Conservation (phyloP, 2,797 vertebrate species). For the Poecilia velifera region DNA sequence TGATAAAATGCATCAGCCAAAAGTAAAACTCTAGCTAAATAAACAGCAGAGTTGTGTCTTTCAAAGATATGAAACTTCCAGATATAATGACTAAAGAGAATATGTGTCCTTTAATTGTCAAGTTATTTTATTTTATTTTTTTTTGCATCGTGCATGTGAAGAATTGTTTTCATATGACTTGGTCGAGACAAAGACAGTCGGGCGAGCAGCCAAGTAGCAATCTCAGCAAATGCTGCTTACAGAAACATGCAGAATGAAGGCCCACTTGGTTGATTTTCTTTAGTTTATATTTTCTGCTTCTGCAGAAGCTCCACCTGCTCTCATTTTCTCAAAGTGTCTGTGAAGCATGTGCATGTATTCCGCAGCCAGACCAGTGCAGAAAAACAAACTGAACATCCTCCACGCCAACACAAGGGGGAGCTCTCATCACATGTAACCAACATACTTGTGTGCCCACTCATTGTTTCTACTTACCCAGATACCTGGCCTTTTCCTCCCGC, state of each 20-base stretch:
- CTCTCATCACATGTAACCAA: slow-evolving; percentile 35
- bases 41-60: slow-evolving; percentile 1
- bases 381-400: slow-evolving; percentile 8
- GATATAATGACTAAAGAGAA: neutral
- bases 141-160: neutral
- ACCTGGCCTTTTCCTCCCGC: slow-evolving; percentile 92
- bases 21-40: slow-evolving; percentile 12
- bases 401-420: slow-evolving; percentile 74
- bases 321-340: slow-evolving; percentile 17
- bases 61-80: slow-evolving; percentile 7
- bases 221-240: slow-evolving; percentile 3
- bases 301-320: slow-evolving; percentile 22
- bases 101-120: neutral
- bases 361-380: slow-evolving; percentile 18
- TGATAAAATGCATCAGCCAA: slow-evolving; percentile 46
- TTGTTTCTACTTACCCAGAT: slow-evolving; percentile 85
- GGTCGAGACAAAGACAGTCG: neutral
- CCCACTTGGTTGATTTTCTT: neutral
- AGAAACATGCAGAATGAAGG: slow-evolving; percentile 33
- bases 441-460: neutral
- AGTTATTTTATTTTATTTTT: neutral
- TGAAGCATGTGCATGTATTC: slow-evolving; percentile 32
- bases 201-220: neutral
- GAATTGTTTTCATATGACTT: neutral
- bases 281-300: neutral